These are phyloP conservation scores for Hydrotaea cyrtoneurina DNA, from an alignment of 2,888 invertebrate species.

Conservation along the genomic window DNA sequence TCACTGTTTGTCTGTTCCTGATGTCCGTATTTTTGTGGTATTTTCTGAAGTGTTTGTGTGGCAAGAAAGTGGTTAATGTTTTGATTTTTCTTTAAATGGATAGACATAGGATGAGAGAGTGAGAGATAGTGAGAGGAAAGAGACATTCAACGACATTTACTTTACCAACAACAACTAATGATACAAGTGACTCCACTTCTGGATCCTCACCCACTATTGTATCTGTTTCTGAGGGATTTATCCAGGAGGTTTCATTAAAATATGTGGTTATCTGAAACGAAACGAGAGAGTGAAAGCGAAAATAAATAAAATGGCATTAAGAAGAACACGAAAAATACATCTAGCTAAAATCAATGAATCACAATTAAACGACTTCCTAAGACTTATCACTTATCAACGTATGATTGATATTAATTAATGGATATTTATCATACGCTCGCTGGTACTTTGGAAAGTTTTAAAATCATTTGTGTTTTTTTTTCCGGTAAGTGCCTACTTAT, in stretches of 20 bases:
- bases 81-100: background rate
- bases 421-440: background rate
- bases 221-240: constrained; percentile 79
- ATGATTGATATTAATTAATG: background rate
- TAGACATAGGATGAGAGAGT: background rate
- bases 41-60: too few relatives aligned
- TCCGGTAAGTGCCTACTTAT: background rate
- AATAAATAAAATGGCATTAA: background rate
- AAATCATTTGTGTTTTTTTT: background rate
- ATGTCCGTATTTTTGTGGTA: too few relatives aligned
- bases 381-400: background rate
- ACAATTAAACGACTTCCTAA: background rate
- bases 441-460: background rate
- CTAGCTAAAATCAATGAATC: background rate
- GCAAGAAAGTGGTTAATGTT: too few relatives aligned
- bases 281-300: too few relatives aligned
- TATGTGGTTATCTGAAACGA: constrained; percentile 79
- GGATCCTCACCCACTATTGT: constrained; percentile 84
- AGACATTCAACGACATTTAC: constrained; percentile 81
- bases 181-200: constrained; percentile 89
- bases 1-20: too few relatives aligned
- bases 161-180: constrained; percentile 90
- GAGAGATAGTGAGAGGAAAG: constrained; percentile 23
- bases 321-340: background rate
- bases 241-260: constrained; percentile 80